Conservation (phyloP, 1,140 invertebrate species). For the Aphelinus atriplicis region DNA sequence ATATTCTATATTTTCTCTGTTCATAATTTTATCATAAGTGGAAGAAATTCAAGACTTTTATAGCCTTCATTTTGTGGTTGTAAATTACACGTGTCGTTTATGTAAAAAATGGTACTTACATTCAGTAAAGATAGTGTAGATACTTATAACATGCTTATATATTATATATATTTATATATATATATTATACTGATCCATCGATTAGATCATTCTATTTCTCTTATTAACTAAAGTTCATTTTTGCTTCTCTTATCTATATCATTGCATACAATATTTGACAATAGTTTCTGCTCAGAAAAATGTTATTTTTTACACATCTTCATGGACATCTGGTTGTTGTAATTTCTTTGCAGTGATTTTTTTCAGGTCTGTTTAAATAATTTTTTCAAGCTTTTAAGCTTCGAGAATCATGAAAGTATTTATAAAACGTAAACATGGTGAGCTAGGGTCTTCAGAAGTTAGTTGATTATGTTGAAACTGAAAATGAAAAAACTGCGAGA, state of each 20-base stretch:
- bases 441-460: too few relatives aligned
- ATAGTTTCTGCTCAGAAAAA: not conserved
- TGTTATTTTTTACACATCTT: slow-evolving; percentile 17
- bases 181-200: slow-evolving; percentile 15
- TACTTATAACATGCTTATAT: slow-evolving; percentile 29
- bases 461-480: too few relatives aligned
- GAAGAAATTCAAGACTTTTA: slow-evolving; percentile 23
- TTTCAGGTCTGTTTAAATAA: not conserved
- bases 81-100: slow-evolving; percentile 24
- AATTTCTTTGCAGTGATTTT: not conserved
- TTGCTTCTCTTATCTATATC: slow-evolving; percentile 4
- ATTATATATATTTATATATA: not conserved
- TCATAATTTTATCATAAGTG: slow-evolving; percentile 18
- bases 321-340: not conserved
- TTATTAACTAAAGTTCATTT: slow-evolving; percentile 14
- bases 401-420: too few relatives aligned
- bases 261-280: slow-evolving; percentile 38
- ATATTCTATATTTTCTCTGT: slow-evolving; percentile 13
- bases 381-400: too few relatives aligned
- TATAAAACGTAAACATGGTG: too few relatives aligned
- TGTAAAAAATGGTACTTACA: slow-evolving; percentile 24
- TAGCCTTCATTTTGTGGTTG: slow-evolving; percentile 17
- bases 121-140: slow-evolving; percentile 28
- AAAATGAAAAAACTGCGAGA: too few relatives aligned
- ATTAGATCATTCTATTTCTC: slow-evolving; percentile 20